phyloP scores from a whole-genome alignment of 2,113 vertebrate genomes.

The Aramus guarauna region DNA sequence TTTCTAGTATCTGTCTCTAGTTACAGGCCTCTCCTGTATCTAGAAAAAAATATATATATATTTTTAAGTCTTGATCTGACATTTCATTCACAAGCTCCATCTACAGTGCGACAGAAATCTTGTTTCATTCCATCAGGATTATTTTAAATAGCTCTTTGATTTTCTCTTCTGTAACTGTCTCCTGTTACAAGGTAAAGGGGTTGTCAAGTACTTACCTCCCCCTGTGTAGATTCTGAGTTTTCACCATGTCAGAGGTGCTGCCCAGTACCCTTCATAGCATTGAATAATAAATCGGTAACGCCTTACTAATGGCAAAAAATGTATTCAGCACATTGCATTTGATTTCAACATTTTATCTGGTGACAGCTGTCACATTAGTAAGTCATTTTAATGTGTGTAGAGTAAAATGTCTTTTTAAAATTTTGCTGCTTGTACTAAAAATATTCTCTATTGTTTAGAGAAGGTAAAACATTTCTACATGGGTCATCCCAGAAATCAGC shows the following conservation, averaged over 20 bases:
- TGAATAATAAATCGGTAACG: neutral
- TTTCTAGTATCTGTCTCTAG: neutral
- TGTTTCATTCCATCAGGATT: neutral
- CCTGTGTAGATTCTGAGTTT: neutral
- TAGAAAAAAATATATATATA: too few species aligned
- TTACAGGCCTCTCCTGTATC: neutral
- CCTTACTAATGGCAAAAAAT: neutral
- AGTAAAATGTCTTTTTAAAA: neutral
- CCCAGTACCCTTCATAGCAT: neutral
- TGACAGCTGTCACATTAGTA: neutral
- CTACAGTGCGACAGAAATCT: neutral
- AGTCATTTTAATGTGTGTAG: neutral
- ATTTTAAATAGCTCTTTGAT: neutral
- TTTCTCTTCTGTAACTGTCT: neutral
- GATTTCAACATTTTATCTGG: neutral
- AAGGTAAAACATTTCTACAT: neutral
- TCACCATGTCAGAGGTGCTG: neutral
- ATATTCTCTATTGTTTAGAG: neutral
- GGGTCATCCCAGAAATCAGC: neutral
- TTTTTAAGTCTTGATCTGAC: neutral
- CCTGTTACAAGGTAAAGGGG: neutral
- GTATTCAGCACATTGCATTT: neutral
- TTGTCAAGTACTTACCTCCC: neutral
- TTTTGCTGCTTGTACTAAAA: neutral
- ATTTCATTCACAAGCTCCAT: neutral